phyloP scores from a whole-genome alignment of 2,113 vertebrate species.

The Nicator chloris region DNA sequence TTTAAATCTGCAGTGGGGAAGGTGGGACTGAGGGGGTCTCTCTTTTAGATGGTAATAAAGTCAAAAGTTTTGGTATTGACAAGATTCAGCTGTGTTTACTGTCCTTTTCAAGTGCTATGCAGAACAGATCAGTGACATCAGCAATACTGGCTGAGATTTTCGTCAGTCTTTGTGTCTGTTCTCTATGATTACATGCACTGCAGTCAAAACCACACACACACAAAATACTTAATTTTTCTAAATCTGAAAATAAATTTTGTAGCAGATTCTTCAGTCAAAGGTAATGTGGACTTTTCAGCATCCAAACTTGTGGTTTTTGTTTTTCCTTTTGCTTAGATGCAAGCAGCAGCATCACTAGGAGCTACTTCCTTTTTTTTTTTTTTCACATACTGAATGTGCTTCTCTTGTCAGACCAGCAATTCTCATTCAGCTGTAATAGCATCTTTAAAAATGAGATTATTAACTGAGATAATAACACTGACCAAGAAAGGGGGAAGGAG shows the following conservation, averaged over 20 bases:
- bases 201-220: neutral
- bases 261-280: neutral
- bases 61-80: neutral
- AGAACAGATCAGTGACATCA: neutral
- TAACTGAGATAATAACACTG: conserved; percentile 22
- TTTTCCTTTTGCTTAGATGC: neutral
- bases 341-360: neutral
- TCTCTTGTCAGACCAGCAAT: conserved; percentile 24
- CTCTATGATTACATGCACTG: neutral
- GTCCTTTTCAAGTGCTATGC: neutral
- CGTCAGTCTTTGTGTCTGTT: neutral
- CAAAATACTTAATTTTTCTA: neutral
- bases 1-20: neutral
- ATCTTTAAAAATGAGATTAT: conserved; percentile 19
- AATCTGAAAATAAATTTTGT: neutral
- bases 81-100: neutral
- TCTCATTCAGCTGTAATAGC: neutral
- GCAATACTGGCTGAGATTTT: neutral
- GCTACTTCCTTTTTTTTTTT: neutral
- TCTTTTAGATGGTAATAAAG: neutral
- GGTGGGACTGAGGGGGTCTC: neutral
- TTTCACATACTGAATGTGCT: neutral
- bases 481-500: neutral
- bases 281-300: neutral
- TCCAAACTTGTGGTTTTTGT: neutral